Evolutionary conservation across 2,113 vertebrate species (phyloP).

Genomic region (Siniperca chuatsi): DNA sequence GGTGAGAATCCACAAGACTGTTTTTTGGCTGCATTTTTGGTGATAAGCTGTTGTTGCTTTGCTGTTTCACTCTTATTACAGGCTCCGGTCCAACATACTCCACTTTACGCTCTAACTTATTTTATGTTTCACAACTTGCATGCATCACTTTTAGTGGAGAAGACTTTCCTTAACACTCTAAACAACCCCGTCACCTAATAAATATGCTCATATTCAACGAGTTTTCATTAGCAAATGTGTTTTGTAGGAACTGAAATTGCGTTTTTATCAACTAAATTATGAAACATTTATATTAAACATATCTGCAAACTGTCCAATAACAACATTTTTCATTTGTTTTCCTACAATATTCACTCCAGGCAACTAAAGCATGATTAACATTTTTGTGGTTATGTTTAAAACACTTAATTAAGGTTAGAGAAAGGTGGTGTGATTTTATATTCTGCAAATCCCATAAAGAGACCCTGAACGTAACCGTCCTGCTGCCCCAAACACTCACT

Average conservation of each 20-base stretch:
- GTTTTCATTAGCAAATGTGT: not conserved
- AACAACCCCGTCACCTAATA: not conserved
- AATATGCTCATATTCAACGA: too few relatives aligned
- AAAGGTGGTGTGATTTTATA: too few relatives aligned
- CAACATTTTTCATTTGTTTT: too few relatives aligned
- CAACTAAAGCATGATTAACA: too few relatives aligned
- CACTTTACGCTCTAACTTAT: not conserved
- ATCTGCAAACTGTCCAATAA: too few relatives aligned
- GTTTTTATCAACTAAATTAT: not conserved
- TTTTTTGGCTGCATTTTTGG: constrained; percentile 7
- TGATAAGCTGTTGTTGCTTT: constrained; percentile 3
- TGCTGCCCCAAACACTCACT: too few relatives aligned
- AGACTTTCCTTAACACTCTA: not conserved
- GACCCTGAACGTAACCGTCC: too few relatives aligned
- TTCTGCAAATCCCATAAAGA: too few relatives aligned
- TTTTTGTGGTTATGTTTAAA: too few relatives aligned
- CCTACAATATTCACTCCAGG: too few relatives aligned
- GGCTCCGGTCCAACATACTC: not conserved
- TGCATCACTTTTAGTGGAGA: not conserved
- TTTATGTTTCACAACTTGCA: not conserved
- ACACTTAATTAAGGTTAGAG: too few relatives aligned
- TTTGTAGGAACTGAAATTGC: not conserved
- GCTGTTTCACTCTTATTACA: not conserved
- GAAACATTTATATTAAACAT: not conserved
- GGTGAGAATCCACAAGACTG: not conserved